Base-by-base conservation (phyloP, 2,888 invertebrate species). In the Acleris emargana region DNA sequence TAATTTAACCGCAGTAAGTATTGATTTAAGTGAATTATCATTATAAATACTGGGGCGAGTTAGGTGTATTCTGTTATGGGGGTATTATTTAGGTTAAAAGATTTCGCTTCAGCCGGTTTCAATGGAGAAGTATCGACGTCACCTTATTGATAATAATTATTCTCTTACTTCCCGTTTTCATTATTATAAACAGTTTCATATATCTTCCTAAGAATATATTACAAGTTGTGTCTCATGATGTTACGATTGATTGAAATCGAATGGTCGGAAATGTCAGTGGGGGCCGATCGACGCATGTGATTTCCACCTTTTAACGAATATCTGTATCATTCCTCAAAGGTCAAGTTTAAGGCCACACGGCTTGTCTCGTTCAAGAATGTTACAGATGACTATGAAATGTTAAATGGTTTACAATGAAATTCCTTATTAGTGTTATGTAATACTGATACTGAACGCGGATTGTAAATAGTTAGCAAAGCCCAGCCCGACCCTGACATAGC, bases 401-500 rank as follows among this genome's bases (percentile, higher is more conserved):
- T 54, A 50, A 53, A 18, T 69, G 4, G 38, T 38, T 38, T 0
- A 38, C 13, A 68, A 69, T 72, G 68, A 63, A 72, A 69, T 74
- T 71, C 52, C 43, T 72, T 71, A 71, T 71, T 76, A 70, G 71
- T 77, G 86, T 88, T 90, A 91, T 91, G 91, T 92, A 91, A 91
- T 85, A 86, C 78, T 74, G 77, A 76, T 72, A 77, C 75, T 80
- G 79, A 82, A 80, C 81, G 76, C 78, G 71, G 79, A 80, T 80
- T 83, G 82, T 86, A 84, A 86, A 87, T 86, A 84, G 77, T 76
- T 78, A 79, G 72, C 73, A 73, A 77, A 82, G 76, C 79, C 75
- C 69, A 76, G 80, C 68, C 73, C 73, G 86, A 83, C 90, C 90
- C 84, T 89, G 91, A 91, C 90, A 87, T 75, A 89, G 76, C 89